Percentiles rank a stretch among this genome's conserved stretches.
These are phyloP conservation scores for Scaptomyza hsui DNA, from an alignment of 1,140 invertebrate species.

Conservation along the genomic window DNA sequence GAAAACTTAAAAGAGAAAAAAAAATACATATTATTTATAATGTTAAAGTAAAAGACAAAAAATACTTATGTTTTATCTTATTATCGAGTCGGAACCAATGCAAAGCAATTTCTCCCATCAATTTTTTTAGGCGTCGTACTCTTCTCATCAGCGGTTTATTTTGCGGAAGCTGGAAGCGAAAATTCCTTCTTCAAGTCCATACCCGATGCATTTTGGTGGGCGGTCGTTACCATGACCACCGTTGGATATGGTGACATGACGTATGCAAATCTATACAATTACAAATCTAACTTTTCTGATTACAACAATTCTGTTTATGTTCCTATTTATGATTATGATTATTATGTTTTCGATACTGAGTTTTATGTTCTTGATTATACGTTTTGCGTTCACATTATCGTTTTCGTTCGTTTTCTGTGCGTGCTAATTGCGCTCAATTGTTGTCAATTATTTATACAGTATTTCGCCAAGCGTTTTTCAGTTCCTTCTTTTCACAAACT, in stretches of 20 bases:
- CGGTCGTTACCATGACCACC: conserved; percentile 99
- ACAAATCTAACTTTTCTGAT: conserved; percentile 73
- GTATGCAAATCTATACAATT: conserved; percentile 89
- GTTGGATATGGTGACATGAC: conserved; percentile 99
- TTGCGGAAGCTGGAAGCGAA: conserved; percentile 98
- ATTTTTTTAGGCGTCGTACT: conserved; percentile 98
- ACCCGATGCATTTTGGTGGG: conserved; percentile 99
- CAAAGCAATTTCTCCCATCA: conserved; percentile 84
- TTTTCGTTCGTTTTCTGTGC: conserved; percentile 20
- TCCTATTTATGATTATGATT: conserved; percentile 25
- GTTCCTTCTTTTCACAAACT: conserved; percentile 14
- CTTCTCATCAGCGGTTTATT: conserved; percentile 99
- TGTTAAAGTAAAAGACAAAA: conserved; percentile 30
- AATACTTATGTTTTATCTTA: conserved; percentile 12
- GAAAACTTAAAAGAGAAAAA: conserved; percentile 22
- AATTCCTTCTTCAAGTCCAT: conserved; percentile 99
- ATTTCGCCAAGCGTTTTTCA: conserved; percentile 32
- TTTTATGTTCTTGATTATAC: conserved; percentile 18
- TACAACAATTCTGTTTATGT: conserved; percentile 50
- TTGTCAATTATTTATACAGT: conserved; percentile 36
- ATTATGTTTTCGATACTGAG: conserved; percentile 25
- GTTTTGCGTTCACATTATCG: conserved; percentile 5
- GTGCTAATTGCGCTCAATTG: conserved; percentile 19
- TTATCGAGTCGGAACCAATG: conserved; percentile 73
- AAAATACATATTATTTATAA: conserved; percentile 21